A percentile compares a stretch with the other conserved stretches of the same genome.
phyloP scores from a whole-genome alignment of 2,888 invertebrate genomes.

The Adelognathus sp. region DNA sequence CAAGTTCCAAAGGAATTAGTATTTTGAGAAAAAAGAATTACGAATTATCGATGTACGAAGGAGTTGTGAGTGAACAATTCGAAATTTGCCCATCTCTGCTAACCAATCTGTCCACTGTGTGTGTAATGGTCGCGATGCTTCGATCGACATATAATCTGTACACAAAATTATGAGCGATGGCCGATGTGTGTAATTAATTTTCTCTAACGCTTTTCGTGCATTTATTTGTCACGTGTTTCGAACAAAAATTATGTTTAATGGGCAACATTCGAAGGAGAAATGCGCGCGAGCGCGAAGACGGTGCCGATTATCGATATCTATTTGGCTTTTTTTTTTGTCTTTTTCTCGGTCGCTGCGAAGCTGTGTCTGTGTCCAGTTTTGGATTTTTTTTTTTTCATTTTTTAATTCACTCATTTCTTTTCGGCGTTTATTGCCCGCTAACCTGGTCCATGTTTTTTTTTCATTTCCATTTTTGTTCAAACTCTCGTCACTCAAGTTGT shows the following conservation, averaged over 20 bases:
- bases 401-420: constrained; percentile 1
- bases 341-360: constrained; percentile 52
- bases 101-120: too few relatives aligned
- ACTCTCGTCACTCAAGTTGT: constrained; percentile 63
- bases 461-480: not conserved
- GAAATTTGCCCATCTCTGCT: too few relatives aligned
- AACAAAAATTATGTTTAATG: constrained; percentile 80
- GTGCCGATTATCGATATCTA: constrained; percentile 2
- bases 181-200: not conserved
- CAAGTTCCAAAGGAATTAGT: constrained; percentile 3
- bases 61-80: too few relatives aligned
- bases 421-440: constrained; percentile 16
- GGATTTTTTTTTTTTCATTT: constrained; percentile 15
- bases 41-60: too few relatives aligned
- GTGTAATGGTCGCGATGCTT: too few relatives aligned
- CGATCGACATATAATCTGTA: too few relatives aligned
- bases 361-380: constrained; percentile 65
- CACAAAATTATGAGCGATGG: too few relatives aligned
- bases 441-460: constrained; percentile 1
- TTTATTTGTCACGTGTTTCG: constrained; percentile 49
- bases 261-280: constrained; percentile 46
- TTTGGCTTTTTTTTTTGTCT: constrained; percentile 49
- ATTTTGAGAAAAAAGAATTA: too few relatives aligned
- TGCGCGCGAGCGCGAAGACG: not conserved
- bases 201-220: constrained; percentile 18